Evolutionary conservation across 2,113 vertebrate species (phyloP).

Genomic region (Pomatorhinus ruficollis): DNA sequence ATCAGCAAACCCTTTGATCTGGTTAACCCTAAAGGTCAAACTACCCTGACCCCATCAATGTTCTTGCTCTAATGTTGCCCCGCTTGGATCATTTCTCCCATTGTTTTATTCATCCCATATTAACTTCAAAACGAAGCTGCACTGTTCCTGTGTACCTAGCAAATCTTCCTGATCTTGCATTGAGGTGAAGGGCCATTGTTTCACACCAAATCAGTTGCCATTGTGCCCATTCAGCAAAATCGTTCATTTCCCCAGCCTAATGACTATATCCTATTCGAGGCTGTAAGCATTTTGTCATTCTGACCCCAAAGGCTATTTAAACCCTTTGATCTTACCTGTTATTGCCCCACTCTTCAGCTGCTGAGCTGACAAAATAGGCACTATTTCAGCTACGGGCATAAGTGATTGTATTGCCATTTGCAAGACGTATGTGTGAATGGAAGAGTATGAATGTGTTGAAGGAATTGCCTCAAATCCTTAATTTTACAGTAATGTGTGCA

Average conservation of each 20-base stretch:
- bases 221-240: constrained; percentile 75
- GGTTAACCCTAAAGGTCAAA: constrained; percentile 81
- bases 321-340: constrained; percentile 77
- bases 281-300: constrained; percentile 74
- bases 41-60: constrained; percentile 72
- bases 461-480: not conserved
- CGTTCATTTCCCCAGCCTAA: constrained; percentile 77
- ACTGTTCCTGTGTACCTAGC: constrained; percentile 73
- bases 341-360: constrained; percentile 38
- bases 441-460: not conserved
- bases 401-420: not conserved
- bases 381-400: not conserved
- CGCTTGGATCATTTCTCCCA: constrained; percentile 73
- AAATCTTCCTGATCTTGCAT: constrained; percentile 73
- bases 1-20: constrained; percentile 79
- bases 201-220: constrained; percentile 54
- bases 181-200: constrained; percentile 76
- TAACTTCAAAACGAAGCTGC: constrained; percentile 78
- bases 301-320: constrained; percentile 65
- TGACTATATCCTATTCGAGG: constrained; percentile 76
- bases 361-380: not conserved
- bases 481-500: not conserved
- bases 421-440: not conserved
- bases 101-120: constrained; percentile 78
- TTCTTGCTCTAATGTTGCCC: constrained; percentile 65